These are phyloP conservation scores for Chondrilla cf. caribensis DNA, from an alignment of 37 sponge, comb jelly and placozoan species.

Conservation along the genomic window DNA sequence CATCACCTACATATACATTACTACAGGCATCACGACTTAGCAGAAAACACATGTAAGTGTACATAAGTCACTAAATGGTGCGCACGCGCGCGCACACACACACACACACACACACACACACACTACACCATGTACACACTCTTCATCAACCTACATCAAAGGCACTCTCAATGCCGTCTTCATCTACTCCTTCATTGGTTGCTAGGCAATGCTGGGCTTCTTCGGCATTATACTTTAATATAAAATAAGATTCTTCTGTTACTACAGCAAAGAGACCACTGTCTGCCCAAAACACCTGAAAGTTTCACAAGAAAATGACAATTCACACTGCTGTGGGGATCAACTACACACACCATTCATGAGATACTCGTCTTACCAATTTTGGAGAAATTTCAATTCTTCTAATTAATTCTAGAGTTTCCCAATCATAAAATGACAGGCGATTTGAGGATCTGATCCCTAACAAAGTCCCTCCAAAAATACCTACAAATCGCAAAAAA, in stretches of 20 bases:
- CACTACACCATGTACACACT: neutral
- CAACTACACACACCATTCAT: neutral
- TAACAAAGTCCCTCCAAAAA: conserved; percentile 90
- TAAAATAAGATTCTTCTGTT: conserved; percentile 70
- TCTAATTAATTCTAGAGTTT: conserved; percentile 69
- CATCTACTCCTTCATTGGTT: conserved; percentile 68
- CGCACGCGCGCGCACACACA: conserved; percentile 48
- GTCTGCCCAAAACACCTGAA: conserved; percentile 88
- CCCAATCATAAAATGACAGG: conserved; percentile 90
- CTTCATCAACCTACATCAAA: conserved; percentile 63
- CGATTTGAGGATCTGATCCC: conserved; percentile 66
- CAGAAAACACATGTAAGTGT: neutral
- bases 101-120: conserved; percentile 56
- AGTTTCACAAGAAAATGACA: neutral
- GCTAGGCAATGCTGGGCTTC: conserved; percentile 38
- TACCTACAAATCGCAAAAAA: conserved; percentile 53
- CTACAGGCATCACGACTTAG: neutral
- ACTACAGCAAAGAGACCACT: conserved; percentile 81
- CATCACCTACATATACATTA: conserved; percentile 38
- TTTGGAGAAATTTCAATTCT: conserved; percentile 81
- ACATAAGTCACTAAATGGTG: neutral
- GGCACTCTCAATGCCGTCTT: conserved; percentile 86
- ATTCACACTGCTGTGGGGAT: neutral
- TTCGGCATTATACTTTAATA: conserved; percentile 66
- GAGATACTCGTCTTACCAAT: conserved; percentile 36